These are phyloP conservation scores for Acanthurus leucopareius DNA, from an alignment of 2,797 vertebrate genomes.

Conservation along the genomic window DNA sequence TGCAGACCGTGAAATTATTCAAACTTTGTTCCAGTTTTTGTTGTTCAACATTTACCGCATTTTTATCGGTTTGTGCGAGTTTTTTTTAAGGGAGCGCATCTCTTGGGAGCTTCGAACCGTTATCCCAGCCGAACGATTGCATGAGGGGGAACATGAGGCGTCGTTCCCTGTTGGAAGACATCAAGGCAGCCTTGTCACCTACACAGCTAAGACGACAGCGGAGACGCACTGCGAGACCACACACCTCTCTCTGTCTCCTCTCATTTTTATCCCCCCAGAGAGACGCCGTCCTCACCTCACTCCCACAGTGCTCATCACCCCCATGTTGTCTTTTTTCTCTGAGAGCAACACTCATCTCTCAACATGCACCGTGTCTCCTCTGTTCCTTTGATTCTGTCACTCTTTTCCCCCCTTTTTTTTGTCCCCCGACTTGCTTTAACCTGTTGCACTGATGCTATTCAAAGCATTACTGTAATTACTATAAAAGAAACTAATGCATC, in stretches of 20 bases:
- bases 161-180: slow-evolving; percentile 43
- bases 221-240: slow-evolving; percentile 33
- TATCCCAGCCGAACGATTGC: slow-evolving; percentile 24
- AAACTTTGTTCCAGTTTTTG: background rate
- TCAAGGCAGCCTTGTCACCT: slow-evolving; percentile 43
- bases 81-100: too few species aligned
- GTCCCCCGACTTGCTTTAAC: too few species aligned
- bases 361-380: slow-evolving; percentile 27
- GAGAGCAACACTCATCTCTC: slow-evolving; percentile 36
- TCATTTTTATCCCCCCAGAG: slow-evolving; percentile 47
- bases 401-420: slow-evolving; percentile 42
- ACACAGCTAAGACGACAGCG: slow-evolving; percentile 17
- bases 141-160: slow-evolving; percentile 34
- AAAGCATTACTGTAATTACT: slow-evolving; percentile 25
- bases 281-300: slow-evolving; percentile 39
- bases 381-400: slow-evolving; percentile 38
- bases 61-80: too few species aligned
- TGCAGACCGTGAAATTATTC: background rate
- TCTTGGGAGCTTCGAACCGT: slow-evolving; percentile 15
- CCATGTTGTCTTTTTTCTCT: slow-evolving; percentile 24
- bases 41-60: background rate
- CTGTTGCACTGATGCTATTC: slow-evolving; percentile 19
- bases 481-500: background rate
- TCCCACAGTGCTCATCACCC: slow-evolving; percentile 31
- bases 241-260: slow-evolving; percentile 22